Percentiles rank a stretch among this genome's conserved stretches.
Evolutionary conservation across 2,797 vertebrate species (phyloP).

Genomic region (Takifugu rubripes): DNA sequence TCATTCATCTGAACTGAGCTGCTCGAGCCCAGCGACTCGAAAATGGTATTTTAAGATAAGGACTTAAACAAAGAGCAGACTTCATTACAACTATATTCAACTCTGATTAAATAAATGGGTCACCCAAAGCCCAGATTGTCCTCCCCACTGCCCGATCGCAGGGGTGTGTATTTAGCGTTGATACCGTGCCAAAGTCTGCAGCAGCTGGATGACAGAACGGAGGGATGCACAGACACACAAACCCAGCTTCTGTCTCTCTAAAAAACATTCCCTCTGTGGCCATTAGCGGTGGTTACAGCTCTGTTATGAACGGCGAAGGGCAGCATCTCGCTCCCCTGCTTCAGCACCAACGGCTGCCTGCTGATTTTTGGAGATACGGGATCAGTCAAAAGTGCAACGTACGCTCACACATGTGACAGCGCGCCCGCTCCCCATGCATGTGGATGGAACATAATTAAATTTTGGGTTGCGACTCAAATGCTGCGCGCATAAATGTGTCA

Average conservation of each 20-base stretch:
- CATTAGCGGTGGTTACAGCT: conserved; percentile 54
- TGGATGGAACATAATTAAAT: conserved; percentile 53
- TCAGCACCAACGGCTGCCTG: conserved; percentile 45
- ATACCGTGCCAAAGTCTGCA: conserved; percentile 41
- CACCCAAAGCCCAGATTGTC: conserved; percentile 5
- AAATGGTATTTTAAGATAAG: too few relatives aligned
- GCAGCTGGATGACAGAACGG: conserved; percentile 50
- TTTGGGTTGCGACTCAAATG: conserved; percentile 26
- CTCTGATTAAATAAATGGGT: conserved; percentile 24
- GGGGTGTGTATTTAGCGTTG: conserved; percentile 22
- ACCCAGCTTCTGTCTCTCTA: conserved; percentile 21
- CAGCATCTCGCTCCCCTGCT: conserved; percentile 27
- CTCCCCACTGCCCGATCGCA: conserved; percentile 12
- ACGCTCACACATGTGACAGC: conserved; percentile 18
- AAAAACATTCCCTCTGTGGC: conserved; percentile 25
- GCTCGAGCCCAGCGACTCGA: too few relatives aligned
- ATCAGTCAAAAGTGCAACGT: conserved; percentile 36
- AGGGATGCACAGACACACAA: conserved; percentile 24
- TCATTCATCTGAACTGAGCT: too few relatives aligned
- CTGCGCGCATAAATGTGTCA: conserved; percentile 24
- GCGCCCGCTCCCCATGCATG: conserved; percentile 1
- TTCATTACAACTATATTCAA: background rate
- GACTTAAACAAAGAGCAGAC: too few relatives aligned
- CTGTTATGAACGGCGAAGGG: conserved; percentile 53
- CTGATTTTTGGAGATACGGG: conserved; percentile 53